Evolutionary conservation across 1,140 invertebrate species (phyloP).

Genomic region (Philopotamus ludificatus): DNA sequence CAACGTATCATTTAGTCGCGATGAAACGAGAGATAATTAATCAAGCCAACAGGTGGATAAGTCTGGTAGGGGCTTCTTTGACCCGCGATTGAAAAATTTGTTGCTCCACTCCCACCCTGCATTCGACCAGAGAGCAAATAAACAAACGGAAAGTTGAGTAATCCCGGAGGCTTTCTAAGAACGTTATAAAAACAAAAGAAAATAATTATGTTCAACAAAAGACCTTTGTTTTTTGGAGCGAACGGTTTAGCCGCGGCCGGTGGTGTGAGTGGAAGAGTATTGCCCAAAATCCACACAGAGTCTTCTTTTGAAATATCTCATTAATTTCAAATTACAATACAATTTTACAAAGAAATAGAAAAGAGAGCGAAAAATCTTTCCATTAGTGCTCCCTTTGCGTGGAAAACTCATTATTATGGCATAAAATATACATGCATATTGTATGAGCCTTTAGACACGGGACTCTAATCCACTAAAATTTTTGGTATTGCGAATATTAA

Average conservation of each 20-base stretch:
- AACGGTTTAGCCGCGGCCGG: neutral
- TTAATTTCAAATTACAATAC: neutral
- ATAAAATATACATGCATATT: too few relatives aligned
- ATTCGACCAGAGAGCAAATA: neutral
- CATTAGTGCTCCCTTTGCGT: too few relatives aligned
- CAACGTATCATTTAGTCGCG: constrained; percentile 11
- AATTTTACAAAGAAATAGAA: neutral
- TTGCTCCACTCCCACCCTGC: neutral
- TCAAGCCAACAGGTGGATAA: constrained; percentile 16
- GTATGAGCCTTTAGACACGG: too few relatives aligned
- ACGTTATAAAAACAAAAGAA: constrained; percentile 18
- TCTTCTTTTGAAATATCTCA: neutral
- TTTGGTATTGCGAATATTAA: too few relatives aligned
- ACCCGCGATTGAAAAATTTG: constrained; percentile 22
- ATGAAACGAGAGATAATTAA: neutral
- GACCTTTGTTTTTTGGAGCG: constrained; percentile 14
- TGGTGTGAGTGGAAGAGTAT: neutral
- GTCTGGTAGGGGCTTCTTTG: too few relatives aligned
- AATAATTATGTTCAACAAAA: constrained; percentile 10
- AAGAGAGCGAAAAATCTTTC: too few relatives aligned
- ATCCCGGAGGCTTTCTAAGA: constrained; percentile 18
- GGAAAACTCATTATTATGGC: too few relatives aligned
- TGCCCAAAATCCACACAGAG: neutral
- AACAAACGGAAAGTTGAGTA: constrained; percentile 23
- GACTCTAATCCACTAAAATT: too few relatives aligned